Percentiles rank a stretch among this genome's conserved stretches.
phyloP scores from a whole-genome alignment of 1,140 invertebrate species.

The Drosophila santomea region DNA sequence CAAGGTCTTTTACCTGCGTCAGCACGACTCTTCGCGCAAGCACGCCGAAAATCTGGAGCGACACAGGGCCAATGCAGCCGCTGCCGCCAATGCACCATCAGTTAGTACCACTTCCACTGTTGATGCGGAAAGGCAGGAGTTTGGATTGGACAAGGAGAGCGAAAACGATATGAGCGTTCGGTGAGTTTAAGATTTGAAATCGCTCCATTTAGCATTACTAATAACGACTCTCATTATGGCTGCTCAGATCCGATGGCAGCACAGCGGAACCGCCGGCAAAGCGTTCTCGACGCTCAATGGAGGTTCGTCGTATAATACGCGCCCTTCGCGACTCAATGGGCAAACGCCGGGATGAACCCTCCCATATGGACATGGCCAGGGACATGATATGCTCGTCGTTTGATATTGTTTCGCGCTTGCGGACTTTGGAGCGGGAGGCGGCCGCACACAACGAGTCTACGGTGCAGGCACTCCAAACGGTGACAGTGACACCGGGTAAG shows the following conservation, averaged over 20 bases:
- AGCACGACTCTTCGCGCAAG: constrained; percentile 62
- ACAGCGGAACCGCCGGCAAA: constrained; percentile 45
- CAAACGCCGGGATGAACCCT: constrained; percentile 51
- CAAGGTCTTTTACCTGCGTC: constrained; percentile 62
- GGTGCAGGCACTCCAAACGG: background rate
- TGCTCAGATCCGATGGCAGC: constrained; percentile 54
- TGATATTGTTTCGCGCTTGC: constrained; percentile 62
- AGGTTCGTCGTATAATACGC: constrained; percentile 55
- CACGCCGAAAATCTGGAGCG: constrained; percentile 48
- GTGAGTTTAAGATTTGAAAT: constrained; percentile 17
- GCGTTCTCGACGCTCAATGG: constrained; percentile 48
- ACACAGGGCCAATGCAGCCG: background rate
- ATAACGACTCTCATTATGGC: background rate
- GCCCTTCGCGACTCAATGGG: constrained; percentile 50
- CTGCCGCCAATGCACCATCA: constrained; percentile 2
- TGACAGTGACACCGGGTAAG: background rate
- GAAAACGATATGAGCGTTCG: constrained; percentile 54
- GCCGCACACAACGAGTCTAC: background rate
- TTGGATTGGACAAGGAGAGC: constrained; percentile 46
- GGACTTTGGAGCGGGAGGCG: constrained; percentile 41
- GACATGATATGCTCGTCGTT: constrained; percentile 73
- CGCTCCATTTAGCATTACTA: background rate
- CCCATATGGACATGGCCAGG: constrained; percentile 62
- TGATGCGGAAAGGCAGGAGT: constrained; percentile 12
- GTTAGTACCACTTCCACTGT: background rate